Conservation (phyloP, 2,888 invertebrate species). For the Clivina fossor region DNA sequence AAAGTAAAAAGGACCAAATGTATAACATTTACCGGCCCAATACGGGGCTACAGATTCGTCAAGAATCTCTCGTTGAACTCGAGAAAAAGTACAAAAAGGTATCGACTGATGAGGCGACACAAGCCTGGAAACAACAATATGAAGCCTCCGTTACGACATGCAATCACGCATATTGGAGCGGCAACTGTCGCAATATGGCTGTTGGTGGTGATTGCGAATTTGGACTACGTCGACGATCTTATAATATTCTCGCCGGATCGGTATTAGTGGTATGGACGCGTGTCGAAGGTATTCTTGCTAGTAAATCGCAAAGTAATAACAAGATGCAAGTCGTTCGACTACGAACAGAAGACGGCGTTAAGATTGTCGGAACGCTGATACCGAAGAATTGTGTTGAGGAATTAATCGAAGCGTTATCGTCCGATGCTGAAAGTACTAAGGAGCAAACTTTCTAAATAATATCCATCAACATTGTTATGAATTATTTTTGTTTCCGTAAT, state of each 20-base stretch:
- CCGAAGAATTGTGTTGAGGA: constrained; percentile 86
- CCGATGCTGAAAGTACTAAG: constrained; percentile 79
- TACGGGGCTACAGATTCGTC: constrained; percentile 83
- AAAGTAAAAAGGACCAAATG: constrained; percentile 70
- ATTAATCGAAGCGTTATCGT: constrained; percentile 73
- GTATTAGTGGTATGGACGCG: constrained; percentile 97
- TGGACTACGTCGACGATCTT: constrained; percentile 86
- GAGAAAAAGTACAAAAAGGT: constrained; percentile 92
- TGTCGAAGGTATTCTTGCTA: constrained; percentile 84
- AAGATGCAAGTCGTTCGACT: constrained; percentile 98
- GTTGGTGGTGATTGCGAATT: constrained; percentile 87
- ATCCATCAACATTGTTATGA: no score
- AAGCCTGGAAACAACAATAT: constrained; percentile 89
- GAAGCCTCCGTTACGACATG: constrained; percentile 81
- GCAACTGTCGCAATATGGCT: constrained; percentile 79
- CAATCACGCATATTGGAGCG: constrained; percentile 92
- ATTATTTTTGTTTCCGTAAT: no score
- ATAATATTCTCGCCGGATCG: constrained; percentile 94
- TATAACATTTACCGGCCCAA: constrained; percentile 85
- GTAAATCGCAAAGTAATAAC: constrained; percentile 69
- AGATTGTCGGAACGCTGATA: constrained; percentile 90
- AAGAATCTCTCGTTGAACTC: constrained; percentile 84
- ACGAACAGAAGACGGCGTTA: constrained; percentile 80
- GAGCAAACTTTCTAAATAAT: constrained; percentile 57
- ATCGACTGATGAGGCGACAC: constrained; percentile 71